Evolutionary conservation across 2,888 invertebrate species (phyloP).

Genomic region (Cepaea hortensis): DNA sequence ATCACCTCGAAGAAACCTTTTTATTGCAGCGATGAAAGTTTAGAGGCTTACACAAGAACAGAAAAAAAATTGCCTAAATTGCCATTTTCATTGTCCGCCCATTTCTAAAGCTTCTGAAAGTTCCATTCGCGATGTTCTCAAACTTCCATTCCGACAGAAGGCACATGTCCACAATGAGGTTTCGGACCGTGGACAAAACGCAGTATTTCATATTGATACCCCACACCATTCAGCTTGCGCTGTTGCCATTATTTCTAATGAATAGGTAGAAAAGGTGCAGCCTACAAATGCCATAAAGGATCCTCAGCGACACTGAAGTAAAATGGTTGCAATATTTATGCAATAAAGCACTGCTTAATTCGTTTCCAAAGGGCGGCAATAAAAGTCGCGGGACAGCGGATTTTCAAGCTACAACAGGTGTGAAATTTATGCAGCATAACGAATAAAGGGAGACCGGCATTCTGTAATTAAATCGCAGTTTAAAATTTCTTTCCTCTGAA

Average conservation of each 20-base stretch:
- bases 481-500: conserved; percentile 14
- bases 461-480: conserved; percentile 11
- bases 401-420: conserved; percentile 22
- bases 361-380: conserved; percentile 18
- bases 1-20: background rate
- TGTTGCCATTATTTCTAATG: conserved; percentile 14
- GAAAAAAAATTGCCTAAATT: conserved; percentile 5
- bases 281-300: background rate
- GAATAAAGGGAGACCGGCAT: conserved; percentile 4
- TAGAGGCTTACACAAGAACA: background rate
- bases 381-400: conserved; percentile 18
- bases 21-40: background rate
- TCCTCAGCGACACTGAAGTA: background rate
- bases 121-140: background rate
- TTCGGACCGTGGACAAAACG: conserved; percentile 15
- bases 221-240: background rate
- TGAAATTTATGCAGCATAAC: conserved; percentile 17
- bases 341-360: conserved; percentile 25
- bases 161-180: conserved; percentile 18
- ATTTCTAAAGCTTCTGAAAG: conserved; percentile 13
- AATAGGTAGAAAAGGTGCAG: conserved; percentile 27
- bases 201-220: conserved; percentile 5
- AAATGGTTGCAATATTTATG: conserved; percentile 26
- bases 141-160: conserved; percentile 11
- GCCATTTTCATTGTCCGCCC: conserved; percentile 24